Evolutionary conservation across 2,113 vertebrate species (phyloP), one percentile per base, ranked within the genome.

Genomic region (Tenrec ecaudatus): DNA sequence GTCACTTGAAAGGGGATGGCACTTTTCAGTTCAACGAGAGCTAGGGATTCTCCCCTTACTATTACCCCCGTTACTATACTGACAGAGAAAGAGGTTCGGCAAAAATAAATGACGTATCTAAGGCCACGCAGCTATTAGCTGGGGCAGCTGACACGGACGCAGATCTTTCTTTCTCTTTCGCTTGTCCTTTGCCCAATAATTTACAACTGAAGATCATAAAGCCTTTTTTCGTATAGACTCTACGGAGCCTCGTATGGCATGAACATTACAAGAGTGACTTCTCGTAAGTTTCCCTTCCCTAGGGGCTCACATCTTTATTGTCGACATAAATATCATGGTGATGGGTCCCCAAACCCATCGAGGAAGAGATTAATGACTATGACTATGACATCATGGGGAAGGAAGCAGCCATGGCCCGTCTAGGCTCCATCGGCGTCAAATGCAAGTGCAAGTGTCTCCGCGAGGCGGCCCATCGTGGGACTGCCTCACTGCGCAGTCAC

Each of bases 401-500:
- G 31, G 82, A 36, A 77, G 69, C 47, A 38, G 64, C 66, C 29
- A 4, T 0, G 16, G 29, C 23, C 71, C 22, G 1, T 1, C 19
- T 78, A 89, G 43, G 4, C 47, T 73, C 53, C 10, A 6, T 17
- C 2, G 20, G 82, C 40, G 14, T 9, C 68, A 14, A 27, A 29
- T 0, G 76, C 23, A 58, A 33, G 68, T 25, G 66, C 31, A 58
- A 62, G n/a, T 0, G 36, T 11, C 22, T 88, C 29, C 0, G 62
- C 43, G 53, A 76, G 43, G 38, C 57, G 58, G 47, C 9, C 40
- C 25, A 9, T 47, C 75, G 36, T 2, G 86, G 43, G 80, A 86
- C 75, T 93, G 85, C 62, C 40, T 80, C 84, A 75, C 90, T 62
- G 80, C 22, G 20, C 15, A n/a, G 57, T 60, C 96, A 95, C 73